Percentiles rank a stretch among this genome's conserved stretches.
phyloP scores from a whole-genome alignment of 1,140 invertebrate species.

The Euschistus heros region DNA sequence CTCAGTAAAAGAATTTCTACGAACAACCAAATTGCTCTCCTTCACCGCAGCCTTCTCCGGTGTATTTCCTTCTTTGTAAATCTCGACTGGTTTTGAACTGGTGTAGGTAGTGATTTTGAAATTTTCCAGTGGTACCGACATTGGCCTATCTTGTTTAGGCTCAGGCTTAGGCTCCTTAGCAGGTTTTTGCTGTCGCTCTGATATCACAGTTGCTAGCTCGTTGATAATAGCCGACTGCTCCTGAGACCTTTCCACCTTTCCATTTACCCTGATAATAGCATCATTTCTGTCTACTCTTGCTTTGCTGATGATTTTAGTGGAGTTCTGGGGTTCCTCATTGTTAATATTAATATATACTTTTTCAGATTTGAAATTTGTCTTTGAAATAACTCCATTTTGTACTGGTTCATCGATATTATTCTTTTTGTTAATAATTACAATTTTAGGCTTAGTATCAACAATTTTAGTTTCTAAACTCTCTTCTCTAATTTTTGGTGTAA shows the following conservation, averaged over 20 bases:
- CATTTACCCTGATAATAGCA: slow-evolving; percentile 1
- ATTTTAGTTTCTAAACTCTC: too few species aligned
- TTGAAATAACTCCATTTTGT: neutral
- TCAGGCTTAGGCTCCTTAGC: neutral
- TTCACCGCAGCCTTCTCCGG: neutral
- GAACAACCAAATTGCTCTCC: neutral
- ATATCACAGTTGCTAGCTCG: slow-evolving; percentile 10
- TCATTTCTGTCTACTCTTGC: slow-evolving; percentile 14
- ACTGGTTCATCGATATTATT: slow-evolving; percentile 3
- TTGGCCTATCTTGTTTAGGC: neutral
- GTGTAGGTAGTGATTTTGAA: slow-evolving; percentile 29
- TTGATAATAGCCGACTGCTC: slow-evolving; percentile 12
- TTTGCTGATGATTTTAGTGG: neutral
- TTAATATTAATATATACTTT: neutral
- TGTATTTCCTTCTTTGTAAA: slow-evolving; percentile 27
- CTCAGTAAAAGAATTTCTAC: slow-evolving; percentile 5
- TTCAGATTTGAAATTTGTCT: neutral
- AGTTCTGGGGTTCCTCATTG: neutral
- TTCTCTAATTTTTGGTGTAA: too few species aligned
- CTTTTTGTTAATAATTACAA: neutral
- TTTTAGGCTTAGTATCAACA: too few species aligned
- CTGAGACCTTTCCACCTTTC: slow-evolving; percentile 1
- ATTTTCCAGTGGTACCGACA: slow-evolving; percentile 24
- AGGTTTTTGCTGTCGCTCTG: neutral
- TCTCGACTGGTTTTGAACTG: slow-evolving; percentile 27